These are phyloP conservation scores for Eupithecia dodoneata DNA, from an alignment of 2,888 invertebrate genomes.

Conservation along the genomic window DNA sequence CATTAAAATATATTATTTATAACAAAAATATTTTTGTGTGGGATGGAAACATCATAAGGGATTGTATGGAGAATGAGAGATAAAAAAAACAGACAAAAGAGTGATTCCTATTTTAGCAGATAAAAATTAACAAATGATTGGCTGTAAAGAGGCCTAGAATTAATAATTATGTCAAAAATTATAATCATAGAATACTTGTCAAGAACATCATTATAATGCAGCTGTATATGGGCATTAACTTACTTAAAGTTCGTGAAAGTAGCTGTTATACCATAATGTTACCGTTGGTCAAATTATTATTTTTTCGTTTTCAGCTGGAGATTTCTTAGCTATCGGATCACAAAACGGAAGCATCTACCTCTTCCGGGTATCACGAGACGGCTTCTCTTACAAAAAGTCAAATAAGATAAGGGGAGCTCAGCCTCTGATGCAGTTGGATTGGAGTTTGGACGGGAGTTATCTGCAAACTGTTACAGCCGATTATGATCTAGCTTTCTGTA, in stretches of 20 bases:
- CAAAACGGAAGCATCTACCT: conserved; percentile 91
- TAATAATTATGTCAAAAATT: too few species aligned
- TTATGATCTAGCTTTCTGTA: conserved; percentile 94
- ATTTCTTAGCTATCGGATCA: conserved; percentile 94
- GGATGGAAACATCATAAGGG: too few species aligned
- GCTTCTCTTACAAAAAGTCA: conserved; percentile 94
- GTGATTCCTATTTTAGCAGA: too few species aligned
- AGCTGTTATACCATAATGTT: background rate
- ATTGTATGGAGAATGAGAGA: too few species aligned
- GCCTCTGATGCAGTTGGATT: conserved; percentile 93
- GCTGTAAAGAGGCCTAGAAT: too few species aligned
- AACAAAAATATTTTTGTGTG: too few species aligned
- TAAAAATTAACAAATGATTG: too few species aligned
- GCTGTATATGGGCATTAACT: too few species aligned
- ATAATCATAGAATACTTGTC: too few species aligned
- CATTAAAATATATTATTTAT: too few species aligned
- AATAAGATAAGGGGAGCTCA: conserved; percentile 95
- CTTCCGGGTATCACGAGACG: conserved; percentile 94
- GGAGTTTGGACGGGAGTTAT: conserved; percentile 95
- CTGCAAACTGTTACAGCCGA: conserved; percentile 95
- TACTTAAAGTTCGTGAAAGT: background rate
- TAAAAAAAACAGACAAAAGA: too few species aligned
- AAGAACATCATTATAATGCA: too few species aligned
- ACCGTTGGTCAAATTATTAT: background rate
- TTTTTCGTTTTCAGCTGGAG: conserved; percentile 87